Conservation (phyloP, 1,140 invertebrate genomes). For the Venustaconcha ellipsiformis region DNA sequence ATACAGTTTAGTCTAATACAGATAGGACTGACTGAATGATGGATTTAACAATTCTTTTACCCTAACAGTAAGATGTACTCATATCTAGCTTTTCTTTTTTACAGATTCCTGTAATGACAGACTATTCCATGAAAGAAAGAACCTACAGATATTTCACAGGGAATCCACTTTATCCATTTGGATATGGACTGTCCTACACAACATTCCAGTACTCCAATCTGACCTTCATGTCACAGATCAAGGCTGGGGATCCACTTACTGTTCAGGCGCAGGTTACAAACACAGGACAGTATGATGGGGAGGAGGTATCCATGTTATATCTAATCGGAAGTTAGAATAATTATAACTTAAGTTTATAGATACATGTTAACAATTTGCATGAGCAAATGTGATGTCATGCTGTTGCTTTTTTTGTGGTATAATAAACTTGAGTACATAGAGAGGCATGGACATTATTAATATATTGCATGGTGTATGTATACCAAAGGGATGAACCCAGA, state of each 20-base stretch:
- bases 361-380: not conserved
- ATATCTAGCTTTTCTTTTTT: not conserved
- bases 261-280: conserved; percentile 44
- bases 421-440: not conserved
- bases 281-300: conserved; percentile 43
- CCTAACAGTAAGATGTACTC: too few relatives aligned
- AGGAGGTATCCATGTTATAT: conserved; percentile 50
- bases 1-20: too few relatives aligned
- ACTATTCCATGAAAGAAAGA: conserved; percentile 48
- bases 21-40: too few relatives aligned
- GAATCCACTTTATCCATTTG: conserved; percentile 54
- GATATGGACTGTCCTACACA: conserved; percentile 60
- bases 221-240: conserved; percentile 17
- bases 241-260: conserved; percentile 30
- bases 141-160: conserved; percentile 57
- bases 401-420: not conserved
- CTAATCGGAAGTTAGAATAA: not conserved
- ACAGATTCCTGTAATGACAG: conserved; percentile 47
- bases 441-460: not conserved
- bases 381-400: not conserved
- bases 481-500: too few relatives aligned
- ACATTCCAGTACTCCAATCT: conserved; percentile 46
- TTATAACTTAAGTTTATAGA: not conserved
- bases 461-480: not conserved
- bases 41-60: too few relatives aligned